These are phyloP conservation scores for Oceanodroma tethys DNA, from an alignment of 2,113 vertebrate species.

Conservation along the genomic window DNA sequence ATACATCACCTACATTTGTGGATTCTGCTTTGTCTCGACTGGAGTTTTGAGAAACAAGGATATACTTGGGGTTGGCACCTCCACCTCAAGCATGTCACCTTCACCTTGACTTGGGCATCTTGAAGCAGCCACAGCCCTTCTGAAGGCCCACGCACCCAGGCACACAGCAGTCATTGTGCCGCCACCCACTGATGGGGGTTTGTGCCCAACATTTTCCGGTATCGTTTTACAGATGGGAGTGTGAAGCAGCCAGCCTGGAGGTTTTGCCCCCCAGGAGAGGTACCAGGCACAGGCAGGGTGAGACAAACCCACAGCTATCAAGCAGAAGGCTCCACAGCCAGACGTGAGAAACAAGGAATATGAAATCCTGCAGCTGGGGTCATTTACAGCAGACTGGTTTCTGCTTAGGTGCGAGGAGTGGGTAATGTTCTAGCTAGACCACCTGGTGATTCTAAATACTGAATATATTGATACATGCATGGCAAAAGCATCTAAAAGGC, in stretches of 20 bases:
- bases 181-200: not conserved
- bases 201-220: not conserved
- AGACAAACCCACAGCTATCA: not conserved
- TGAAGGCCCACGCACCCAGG: accelerated
- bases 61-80: not conserved
- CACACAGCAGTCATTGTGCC: accelerated
- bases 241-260: not conserved
- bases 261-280: not conserved
- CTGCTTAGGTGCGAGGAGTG: not conserved
- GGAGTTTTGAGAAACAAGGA: not conserved
- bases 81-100: not conserved
- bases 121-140: not conserved
- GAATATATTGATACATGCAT: not conserved
- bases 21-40: not conserved
- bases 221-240: accelerated
- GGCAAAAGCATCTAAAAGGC: not conserved
- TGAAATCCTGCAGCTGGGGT: not conserved
- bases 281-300: not conserved
- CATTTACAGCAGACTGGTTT: not conserved
- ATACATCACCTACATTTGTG: not conserved
- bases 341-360: not conserved
- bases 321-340: not conserved
- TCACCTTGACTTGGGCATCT: not conserved
- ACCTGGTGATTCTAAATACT: not conserved
- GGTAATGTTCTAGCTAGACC: not conserved